phyloP scores from a whole-genome alignment of 2,113 vertebrate species.

The Sander vitreus region DNA sequence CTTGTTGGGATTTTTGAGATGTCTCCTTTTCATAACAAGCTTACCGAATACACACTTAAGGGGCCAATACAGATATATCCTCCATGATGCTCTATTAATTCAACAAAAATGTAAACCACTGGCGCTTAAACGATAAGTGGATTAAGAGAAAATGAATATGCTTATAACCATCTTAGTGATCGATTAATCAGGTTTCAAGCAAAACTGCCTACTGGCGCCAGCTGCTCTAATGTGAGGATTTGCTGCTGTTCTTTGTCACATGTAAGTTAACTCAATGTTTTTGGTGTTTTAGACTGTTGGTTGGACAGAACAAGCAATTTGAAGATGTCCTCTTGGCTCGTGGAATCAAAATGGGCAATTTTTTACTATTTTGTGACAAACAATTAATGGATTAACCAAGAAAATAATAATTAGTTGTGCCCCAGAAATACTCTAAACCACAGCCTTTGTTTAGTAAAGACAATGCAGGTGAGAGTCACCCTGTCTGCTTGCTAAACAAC shows the following conservation, averaged over 20 bases:
- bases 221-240: neutral
- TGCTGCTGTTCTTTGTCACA: neutral
- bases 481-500: slow-evolving; percentile 3
- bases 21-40: slow-evolving; percentile 32
- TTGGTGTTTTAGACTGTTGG: neutral
- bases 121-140: neutral
- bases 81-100: neutral
- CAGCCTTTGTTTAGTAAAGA: slow-evolving; percentile 9
- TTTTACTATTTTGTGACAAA: neutral
- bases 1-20: slow-evolving; percentile 56
- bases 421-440: neutral
- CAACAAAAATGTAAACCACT: neutral
- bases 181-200: neutral
- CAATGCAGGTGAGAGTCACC: neutral
- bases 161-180: neutral
- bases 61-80: neutral
- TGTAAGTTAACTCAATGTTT: neutral
- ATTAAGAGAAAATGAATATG: neutral
- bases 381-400: neutral
- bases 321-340: neutral
- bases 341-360: neutral
- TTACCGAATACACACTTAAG: neutral
- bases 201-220: neutral
- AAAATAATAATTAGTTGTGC: neutral
- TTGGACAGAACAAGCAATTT: neutral